Base-by-base conservation (phyloP, 2,888 invertebrate species). In the Mylabris sibirica region DNA sequence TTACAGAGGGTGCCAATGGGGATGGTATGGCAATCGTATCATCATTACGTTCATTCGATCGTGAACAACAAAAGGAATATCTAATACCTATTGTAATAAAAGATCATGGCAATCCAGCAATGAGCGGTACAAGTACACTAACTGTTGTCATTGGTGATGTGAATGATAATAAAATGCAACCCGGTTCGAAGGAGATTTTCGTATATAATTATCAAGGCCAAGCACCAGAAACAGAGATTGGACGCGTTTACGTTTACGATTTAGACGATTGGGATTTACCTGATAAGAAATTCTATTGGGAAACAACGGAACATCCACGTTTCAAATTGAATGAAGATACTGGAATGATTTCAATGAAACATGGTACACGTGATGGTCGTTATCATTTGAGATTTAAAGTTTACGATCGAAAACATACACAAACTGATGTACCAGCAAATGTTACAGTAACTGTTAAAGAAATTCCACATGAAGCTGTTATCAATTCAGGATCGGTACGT, bases 11-110 rank as follows among this genome's bases (percentile, higher is more conserved):
- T 75, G 97, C 97, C 63, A 97, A 97, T 81, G 97, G 97, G 61
- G 97, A 98, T 83, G 99, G 99, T 53, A 97, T 97, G 93, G 99
- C 98, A 62, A 95, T 96, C 64, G 95, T 99, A n/a, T 95, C 95
- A 2, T 97, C 98, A 0, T 88, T 97, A 41, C 89, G 95, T 72
- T 94, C 94, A 12, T 98, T 99, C 85, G 97, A 98, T 82, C 90
- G 99, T 72, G 98, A 99, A 85, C 93, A 95, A 81, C 95, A 96
- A 83, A 98, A 98, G 83, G 97, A 97, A 85, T 97, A 97, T 83
- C 90, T 96, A 77, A 95, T 99, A 80, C 99, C 99, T 0, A 97
- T 99, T 80, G 94, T 98, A 26, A 98, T 99, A 82, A 97, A 95
- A 85, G 99, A 99, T 87, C 95, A 96, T 78, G 98, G 98, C 53